These are phyloP conservation scores for Teleogryllus occipitalis DNA, from an alignment of 1,140 invertebrate genomes.

Conservation along the genomic window DNA sequence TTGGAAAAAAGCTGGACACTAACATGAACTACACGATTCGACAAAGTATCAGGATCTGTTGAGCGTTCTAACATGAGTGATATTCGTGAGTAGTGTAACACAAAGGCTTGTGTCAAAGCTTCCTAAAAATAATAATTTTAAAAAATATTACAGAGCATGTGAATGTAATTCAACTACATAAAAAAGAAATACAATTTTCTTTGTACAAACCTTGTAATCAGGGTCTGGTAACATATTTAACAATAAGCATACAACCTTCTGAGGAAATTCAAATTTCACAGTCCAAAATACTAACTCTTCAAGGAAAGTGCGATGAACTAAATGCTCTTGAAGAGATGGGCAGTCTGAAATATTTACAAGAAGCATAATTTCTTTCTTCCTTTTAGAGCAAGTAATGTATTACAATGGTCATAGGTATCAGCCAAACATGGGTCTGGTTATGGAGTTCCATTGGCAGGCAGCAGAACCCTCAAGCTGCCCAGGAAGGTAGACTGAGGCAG, in stretches of 20 bases:
- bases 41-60: conserved; percentile 78
- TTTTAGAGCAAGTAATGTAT: no score
- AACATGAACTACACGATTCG: conserved; percentile 93
- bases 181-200: background rate
- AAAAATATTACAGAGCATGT: background rate
- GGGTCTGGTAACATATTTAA: conserved; percentile 92
- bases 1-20: conserved; percentile 94
- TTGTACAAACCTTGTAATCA: conserved; percentile 75
- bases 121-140: conserved; percentile 50
- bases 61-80: conserved; percentile 82
- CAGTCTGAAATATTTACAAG: conserved; percentile 48
- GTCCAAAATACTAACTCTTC: conserved; percentile 98
- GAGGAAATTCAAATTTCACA: conserved; percentile 93
- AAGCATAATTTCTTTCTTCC: conserved; percentile 16
- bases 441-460: no score
- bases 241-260: conserved; percentile 91
- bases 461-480: no score
- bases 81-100: conserved; percentile 90
- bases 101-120: conserved; percentile 86
- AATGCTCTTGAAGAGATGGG: conserved; percentile 66
- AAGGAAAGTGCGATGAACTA: conserved; percentile 79
- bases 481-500: no score
- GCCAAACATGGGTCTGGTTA: no score
- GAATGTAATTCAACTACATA: background rate
- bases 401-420: no score